Base-by-base conservation (phyloP, 2,797 vertebrate species). In the Rhynchonycteris naso region DNA sequence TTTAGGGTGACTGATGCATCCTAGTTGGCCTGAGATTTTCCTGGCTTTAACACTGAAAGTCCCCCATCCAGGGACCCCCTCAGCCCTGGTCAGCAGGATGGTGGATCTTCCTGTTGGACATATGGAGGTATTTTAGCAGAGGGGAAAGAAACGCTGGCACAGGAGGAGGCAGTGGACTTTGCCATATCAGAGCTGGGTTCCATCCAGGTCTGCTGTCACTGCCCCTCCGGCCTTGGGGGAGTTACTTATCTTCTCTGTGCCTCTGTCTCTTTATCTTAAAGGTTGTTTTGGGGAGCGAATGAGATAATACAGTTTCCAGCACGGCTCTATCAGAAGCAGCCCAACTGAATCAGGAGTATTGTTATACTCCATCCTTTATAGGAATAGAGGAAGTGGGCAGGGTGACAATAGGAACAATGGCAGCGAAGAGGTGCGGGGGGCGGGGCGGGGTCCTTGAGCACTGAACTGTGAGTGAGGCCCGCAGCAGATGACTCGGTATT, bases 181-280 rank as follows among this genome's bases (percentile, higher is more conserved):
- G 33, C n/a, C 30, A 26, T 22, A 14, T 26, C 4, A 28, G 88
- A 56, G 43, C 47, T 0, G 5, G 68, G 16, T 18, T 38, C 22
- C 26, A 12, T 35, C 26, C 0, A 1, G 26, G 38, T 38, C 35
- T 12, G n/a, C 22, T 5, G 4, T 74, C 24, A 0, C 54, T 26
- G 69, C 56, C 52, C 0, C 1, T 24, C 79, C 10, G 52, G 74
- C n/a, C 59, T 54, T 18, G 21, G 81, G 30, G 47, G 54, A 43
- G 21, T 52, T 54, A 14, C 28, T 52, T 3, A 4, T 47, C 14
- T 59, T 28, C 79, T 58, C 74, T 1, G 18, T 50, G 68, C 59
- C 79, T 75, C 52, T 5, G 19, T 24, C 78, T 24, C 78, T 78
- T 13, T 33, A 18, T 43, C 54, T 59, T 33, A 1, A 8, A 66